A percentile compares a stretch with the other conserved stretches of the same genome.
phyloP scores from a whole-genome alignment of 37 sponge, comb jelly and placozoan genomes.

The Ianthella basta region DNA sequence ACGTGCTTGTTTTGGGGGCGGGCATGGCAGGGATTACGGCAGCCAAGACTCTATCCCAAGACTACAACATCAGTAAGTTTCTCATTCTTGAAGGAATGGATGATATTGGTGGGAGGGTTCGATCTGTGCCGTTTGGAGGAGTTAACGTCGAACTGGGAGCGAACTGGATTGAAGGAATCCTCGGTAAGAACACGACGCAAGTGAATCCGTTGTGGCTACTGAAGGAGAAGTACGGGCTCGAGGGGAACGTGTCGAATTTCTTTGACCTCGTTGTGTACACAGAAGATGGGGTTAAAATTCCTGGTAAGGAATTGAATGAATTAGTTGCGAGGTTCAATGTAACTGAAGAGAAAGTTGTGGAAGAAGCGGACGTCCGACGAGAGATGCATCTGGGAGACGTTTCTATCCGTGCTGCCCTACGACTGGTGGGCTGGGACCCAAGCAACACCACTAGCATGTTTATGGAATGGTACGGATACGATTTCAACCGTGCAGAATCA shows the following conservation, averaged over 20 bases:
- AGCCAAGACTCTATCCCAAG: constrained; percentile 46
- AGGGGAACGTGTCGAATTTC: constrained; percentile 8
- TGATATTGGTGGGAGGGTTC: constrained; percentile 62
- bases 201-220: constrained; percentile 33
- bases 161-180: constrained; percentile 44
- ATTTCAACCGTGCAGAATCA: background rate
- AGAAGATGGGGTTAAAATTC: background rate
- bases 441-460: background rate
- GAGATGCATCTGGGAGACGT: constrained; percentile 4
- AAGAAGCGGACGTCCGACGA: background rate
- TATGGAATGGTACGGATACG: constrained; percentile 36
- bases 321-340: background rate
- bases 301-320: background rate
- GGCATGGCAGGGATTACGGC: constrained; percentile 70
- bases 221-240: constrained; percentile 10
- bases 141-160: constrained; percentile 48
- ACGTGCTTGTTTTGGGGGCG: constrained; percentile 73
- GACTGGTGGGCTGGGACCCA: constrained; percentile 7
- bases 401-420: constrained; percentile 13
- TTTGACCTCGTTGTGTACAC: background rate
- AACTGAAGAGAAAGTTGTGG: background rate
- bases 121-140: constrained; percentile 1
- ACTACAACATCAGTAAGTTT: constrained; percentile 51
- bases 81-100: constrained; percentile 55
- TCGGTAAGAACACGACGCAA: background rate